Base-by-base conservation (phyloP, 2,113 vertebrate species). In the Dromaius novaehollandiae region DNA sequence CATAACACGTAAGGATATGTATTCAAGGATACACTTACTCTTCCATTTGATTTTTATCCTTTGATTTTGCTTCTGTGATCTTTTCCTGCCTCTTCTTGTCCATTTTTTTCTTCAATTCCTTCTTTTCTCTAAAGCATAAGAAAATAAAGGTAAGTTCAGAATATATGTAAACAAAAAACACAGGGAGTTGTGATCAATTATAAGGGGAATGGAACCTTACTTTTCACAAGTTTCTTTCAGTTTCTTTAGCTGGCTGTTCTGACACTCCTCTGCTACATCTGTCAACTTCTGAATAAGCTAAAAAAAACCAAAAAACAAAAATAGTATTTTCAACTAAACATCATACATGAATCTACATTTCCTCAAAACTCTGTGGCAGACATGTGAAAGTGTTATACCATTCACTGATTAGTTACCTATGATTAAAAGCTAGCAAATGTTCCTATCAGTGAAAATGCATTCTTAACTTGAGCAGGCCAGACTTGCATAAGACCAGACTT, bases 91-190 rank as follows among this genome's bases (percentile, higher is more conserved):
- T 98, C 94, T 99, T 99, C 95, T 99, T 99, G 96, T 99, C 99
- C 99, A 99, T 99, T 97, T 99, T 99, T 97, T 99, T 99, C 97
- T 99, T 99, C 42, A 99, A 89, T 48, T 99, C 99, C 87, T 99
- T 99, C 98, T 99, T 99, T 96, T 99, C 99, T 97, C 99, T 99
- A 91, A 93, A 96, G 75, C 58, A 56, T 89, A 81, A 78, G 36
- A 82, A 50, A 36, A 70, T 25, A 88, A 88, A 81, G 38, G 14
- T 34, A 81, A 78, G 58, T 93, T 55, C 86, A 94, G 61, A 89
- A 79, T 6, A 8, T 9, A 66, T 11, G 26, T 34, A 55, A 76
- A 64, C 24, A 76, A 76, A 82, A 50, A 13, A 19, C 24, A 53
- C 21, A 16, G 2, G 13, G 32, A 81, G 24, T 6, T 81, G 74